Evolutionary conservation across 2,888 invertebrate genomes (phyloP).

Genomic region (Ophion ventricosus): DNA sequence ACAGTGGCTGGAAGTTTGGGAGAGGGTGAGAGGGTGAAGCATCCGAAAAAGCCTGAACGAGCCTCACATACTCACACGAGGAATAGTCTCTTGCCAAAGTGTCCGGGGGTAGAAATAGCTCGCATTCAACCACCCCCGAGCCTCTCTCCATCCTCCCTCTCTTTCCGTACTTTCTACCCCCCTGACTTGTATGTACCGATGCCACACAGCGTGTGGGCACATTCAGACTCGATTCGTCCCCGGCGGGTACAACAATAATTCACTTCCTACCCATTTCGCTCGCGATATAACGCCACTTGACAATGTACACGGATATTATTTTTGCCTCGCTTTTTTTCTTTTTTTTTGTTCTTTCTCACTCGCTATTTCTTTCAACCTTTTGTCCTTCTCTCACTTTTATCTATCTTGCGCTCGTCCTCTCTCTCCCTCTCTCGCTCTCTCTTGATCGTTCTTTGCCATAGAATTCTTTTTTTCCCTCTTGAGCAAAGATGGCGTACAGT

Average conservation of each 20-base stretch:
- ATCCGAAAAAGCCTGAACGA: slow-evolving; percentile 55
- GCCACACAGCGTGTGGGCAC: slow-evolving; percentile 36
- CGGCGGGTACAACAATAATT: slow-evolving; percentile 76
- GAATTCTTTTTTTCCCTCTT: not conserved
- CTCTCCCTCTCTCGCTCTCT: not conserved
- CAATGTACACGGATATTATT: slow-evolving; percentile 73
- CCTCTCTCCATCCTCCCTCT: not conserved
- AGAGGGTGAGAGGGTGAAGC: slow-evolving; percentile 20
- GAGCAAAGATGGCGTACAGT: not conserved
- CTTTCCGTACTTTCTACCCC: not conserved
- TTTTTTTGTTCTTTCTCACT: slow-evolving; percentile 56
- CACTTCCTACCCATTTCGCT: slow-evolving; percentile 80
- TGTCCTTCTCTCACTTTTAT: not conserved
- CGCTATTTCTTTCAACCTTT: not conserved
- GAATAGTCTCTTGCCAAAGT: slow-evolving; percentile 39
- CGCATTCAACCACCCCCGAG: slow-evolving; percentile 30
- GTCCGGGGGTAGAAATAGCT: slow-evolving; percentile 37
- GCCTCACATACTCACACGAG: slow-evolving; percentile 9
- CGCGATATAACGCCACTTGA: slow-evolving; percentile 77
- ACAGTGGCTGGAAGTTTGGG: not conserved
- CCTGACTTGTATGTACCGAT: slow-evolving; percentile 17
- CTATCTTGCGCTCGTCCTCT: not conserved
- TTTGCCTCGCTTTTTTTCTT: slow-evolving; percentile 51
- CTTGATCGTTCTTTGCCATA: not conserved
- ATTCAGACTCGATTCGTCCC: slow-evolving; percentile 72